Conservation (phyloP, 2,797 vertebrate genomes). For the Poeciliopsis gracilis region DNA sequence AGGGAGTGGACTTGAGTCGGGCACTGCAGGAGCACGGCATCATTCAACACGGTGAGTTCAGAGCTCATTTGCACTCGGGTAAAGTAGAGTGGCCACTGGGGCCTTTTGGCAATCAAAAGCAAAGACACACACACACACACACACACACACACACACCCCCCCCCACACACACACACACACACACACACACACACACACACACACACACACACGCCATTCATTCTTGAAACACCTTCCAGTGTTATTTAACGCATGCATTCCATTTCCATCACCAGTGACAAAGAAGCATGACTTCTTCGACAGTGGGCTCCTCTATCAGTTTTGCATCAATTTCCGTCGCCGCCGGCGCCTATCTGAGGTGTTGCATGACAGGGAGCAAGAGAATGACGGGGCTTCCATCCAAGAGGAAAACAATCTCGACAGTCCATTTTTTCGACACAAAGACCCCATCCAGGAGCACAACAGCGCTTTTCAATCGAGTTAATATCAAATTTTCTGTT, state of each 20-base stretch:
- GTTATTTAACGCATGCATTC: constrained; percentile 32
- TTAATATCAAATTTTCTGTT: constrained; percentile 49
- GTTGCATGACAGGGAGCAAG: constrained; percentile 74
- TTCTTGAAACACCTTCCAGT: constrained; percentile 4
- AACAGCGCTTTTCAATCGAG: constrained; percentile 83
- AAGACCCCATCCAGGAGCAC: constrained; percentile 68
- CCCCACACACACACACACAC: background rate
- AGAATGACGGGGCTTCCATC: constrained; percentile 40
- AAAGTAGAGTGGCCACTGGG: constrained; percentile 15
- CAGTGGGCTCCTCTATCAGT: constrained; percentile 87
- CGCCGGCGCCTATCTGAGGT: constrained; percentile 83
- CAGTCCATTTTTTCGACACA: constrained; percentile 84
- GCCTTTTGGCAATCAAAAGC: constrained; percentile 28
- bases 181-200: background rate
- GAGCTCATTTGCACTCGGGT: constrained; percentile 35
- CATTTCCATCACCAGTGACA: constrained; percentile 74
- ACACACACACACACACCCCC: background rate
- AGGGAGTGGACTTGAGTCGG: constrained; percentile 82
- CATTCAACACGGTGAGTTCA: constrained; percentile 85
- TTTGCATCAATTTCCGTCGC: constrained; percentile 87
- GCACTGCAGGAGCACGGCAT: constrained; percentile 87
- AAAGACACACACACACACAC: constrained; percentile 13
- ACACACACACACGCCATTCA: background rate
- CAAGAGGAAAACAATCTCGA: constrained; percentile 78
- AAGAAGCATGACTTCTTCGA: constrained; percentile 87